Conservation (phyloP, 2,888 invertebrate genomes). For the Malacosoma neustria region DNA sequence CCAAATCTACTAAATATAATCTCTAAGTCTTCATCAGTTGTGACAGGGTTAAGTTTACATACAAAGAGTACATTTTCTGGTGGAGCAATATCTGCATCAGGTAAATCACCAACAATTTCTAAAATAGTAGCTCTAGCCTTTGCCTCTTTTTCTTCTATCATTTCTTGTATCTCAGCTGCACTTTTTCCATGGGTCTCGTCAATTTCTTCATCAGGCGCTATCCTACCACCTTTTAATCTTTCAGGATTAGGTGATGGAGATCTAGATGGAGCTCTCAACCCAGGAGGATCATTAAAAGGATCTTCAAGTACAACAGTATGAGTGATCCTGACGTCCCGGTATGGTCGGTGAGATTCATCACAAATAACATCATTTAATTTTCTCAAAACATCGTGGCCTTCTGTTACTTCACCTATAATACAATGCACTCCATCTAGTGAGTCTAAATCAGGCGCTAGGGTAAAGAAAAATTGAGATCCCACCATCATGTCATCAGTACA, state of each 20-base stretch:
- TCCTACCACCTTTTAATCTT: constrained; percentile 86
- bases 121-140: constrained; percentile 97
- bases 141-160: constrained; percentile 93
- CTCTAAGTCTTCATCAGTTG: constrained; percentile 96
- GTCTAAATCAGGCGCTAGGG: constrained; percentile 88
- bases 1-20: constrained; percentile 98
- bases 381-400: constrained; percentile 90
- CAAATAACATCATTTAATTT: constrained; percentile 96
- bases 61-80: constrained; percentile 99
- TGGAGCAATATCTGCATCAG: constrained; percentile 97
- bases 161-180: constrained; percentile 89
- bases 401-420: constrained; percentile 95
- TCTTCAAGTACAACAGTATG: constrained; percentile 98
- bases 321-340: constrained; percentile 95
- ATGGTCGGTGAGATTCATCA: constrained; percentile 92
- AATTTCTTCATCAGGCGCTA: constrained; percentile 94
- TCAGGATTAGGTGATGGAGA: constrained; percentile 94
- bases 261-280: constrained; percentile 83
- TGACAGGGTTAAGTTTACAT: constrained; percentile 98
- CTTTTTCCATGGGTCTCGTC: constrained; percentile 92
- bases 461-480: constrained; percentile 97
- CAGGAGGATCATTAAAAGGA: constrained; percentile 92
- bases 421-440: constrained; percentile 94
- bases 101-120: constrained; percentile 98
- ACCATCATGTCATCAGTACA: constrained; percentile 93